Conservation (phyloP, 2,888 invertebrate genomes). For the Pyrgus malvae region DNA sequence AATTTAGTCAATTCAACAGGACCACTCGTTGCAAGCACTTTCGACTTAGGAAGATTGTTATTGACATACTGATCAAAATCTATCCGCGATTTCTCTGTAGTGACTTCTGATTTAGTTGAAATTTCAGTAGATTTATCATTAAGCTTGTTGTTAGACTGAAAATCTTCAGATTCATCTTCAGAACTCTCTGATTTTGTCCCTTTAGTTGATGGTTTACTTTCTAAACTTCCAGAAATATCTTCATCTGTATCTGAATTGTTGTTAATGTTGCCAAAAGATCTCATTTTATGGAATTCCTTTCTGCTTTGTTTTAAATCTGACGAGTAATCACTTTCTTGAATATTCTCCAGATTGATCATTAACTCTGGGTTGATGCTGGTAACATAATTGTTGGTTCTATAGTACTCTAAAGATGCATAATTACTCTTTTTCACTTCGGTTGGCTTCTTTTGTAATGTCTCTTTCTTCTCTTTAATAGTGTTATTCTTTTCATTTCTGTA, state of each 20-base stretch:
- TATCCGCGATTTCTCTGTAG: conserved; percentile 32
- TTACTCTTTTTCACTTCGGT: neutral
- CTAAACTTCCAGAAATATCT: neutral
- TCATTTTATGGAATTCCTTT: neutral
- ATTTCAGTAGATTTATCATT: neutral
- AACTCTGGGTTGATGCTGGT: neutral
- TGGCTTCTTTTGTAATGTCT: no score
- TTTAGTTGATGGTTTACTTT: neutral
- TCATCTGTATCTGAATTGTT: neutral
- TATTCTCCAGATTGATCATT: neutral
- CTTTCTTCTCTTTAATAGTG: no score
- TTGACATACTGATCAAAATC: conserved; percentile 47
- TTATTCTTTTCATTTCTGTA: no score
- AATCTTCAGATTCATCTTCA: neutral
- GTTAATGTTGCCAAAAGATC: neutral
- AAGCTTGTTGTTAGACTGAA: neutral
- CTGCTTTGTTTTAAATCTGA: neutral
- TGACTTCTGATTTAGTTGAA: conserved; percentile 20
- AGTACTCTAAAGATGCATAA: conserved; percentile 2
- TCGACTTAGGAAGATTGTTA: conserved; percentile 34
- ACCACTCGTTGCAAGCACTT: conserved; percentile 41
- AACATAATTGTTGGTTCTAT: neutral
- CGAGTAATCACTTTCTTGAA: neutral
- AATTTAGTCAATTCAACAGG: conserved; percentile 34
- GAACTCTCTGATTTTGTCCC: neutral